phyloP scores from a whole-genome alignment of 2,888 invertebrate species.

The Mimas tiliae region DNA sequence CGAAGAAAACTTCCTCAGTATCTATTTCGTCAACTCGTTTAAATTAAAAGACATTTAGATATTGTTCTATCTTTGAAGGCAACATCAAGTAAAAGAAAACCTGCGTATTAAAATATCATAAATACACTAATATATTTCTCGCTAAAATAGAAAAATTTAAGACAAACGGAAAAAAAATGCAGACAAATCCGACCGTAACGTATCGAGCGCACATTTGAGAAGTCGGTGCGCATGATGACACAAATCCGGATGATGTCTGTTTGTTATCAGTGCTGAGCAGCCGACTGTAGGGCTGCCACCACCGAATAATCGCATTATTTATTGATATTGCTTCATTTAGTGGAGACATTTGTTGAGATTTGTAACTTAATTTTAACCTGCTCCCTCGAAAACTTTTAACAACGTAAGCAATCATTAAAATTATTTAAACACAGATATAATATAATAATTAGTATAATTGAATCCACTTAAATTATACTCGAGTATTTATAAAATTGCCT shows the following conservation, averaged over 20 bases:
- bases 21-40: no score
- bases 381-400: no score
- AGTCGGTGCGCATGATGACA: conserved; percentile 75
- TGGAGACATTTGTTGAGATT: not conserved
- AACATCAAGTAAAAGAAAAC: not conserved
- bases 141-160: not conserved
- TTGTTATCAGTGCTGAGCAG: conserved; percentile 83
- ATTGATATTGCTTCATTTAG: conserved; percentile 64
- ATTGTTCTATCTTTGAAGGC: not conserved
- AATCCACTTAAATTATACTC: no score
- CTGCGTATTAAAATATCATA: not conserved
- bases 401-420: no score
- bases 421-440: no score
- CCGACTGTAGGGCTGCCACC: conserved; percentile 71
- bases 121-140: not conserved
- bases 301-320: conserved; percentile 74
- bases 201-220: conserved; percentile 24
- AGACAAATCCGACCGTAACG: conserved; percentile 27
- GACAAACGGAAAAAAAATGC: conserved; percentile 13
- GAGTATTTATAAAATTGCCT: no score
- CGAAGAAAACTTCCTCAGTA: no score
- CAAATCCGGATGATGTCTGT: conserved; percentile 84
- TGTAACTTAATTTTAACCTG: not conserved
- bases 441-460: no score
- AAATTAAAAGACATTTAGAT: no score